phyloP scores from a whole-genome alignment of 2,888 invertebrate genomes.

The Eurois occulta region DNA sequence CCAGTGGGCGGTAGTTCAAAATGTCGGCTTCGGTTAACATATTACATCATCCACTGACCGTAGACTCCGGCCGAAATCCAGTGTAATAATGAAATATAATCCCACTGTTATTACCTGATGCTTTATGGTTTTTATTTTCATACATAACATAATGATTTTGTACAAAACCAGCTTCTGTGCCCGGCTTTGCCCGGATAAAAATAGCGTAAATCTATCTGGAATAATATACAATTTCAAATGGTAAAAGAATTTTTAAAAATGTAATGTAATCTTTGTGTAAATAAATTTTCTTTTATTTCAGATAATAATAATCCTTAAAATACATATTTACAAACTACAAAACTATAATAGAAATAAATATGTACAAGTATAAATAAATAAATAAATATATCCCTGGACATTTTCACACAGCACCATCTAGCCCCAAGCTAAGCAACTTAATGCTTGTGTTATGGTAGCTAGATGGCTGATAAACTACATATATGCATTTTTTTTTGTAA shows the following conservation, averaged over 20 bases:
- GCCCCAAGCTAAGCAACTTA: no score
- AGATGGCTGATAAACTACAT: no score
- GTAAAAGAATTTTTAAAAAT: neutral
- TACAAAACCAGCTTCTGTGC: neutral
- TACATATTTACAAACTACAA: no score
- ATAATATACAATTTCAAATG: neutral
- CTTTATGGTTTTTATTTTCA: slow-evolving; percentile 10
- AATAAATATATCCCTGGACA: no score
- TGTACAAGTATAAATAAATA: no score
- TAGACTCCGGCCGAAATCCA: slow-evolving; percentile 13
- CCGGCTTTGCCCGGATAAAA: neutral
- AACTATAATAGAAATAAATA: no score
- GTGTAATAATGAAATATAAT: slow-evolving; percentile 28
- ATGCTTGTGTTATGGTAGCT: no score
- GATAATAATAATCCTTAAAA: no score
- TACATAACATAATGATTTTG: neutral
- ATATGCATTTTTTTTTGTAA: no score
- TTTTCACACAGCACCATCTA: no score
- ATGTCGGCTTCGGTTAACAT: slow-evolving; percentile 8
- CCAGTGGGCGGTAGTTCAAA: slow-evolving; percentile 13
- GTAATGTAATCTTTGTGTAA: no score
- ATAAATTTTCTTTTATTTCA: no score
- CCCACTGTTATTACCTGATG: neutral
- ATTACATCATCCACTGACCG: slow-evolving; percentile 16
- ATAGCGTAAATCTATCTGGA: neutral